Base-by-base conservation (phyloP, 2,888 invertebrate species). In the Marronus borbonicus region DNA sequence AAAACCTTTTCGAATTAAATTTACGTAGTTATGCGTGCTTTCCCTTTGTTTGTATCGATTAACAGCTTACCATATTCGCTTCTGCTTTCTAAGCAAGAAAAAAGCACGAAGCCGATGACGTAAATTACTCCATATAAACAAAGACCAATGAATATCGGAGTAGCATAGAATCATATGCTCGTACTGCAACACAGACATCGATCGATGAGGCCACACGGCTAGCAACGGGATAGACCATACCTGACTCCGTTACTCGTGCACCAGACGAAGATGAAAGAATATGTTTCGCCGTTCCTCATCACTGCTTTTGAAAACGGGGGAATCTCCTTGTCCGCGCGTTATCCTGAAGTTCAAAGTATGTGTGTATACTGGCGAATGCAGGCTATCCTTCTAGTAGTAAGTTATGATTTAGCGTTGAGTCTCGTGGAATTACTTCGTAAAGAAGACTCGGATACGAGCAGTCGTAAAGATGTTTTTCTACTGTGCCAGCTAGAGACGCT, bases 401-500 rank as follows among this genome's bases (percentile, higher is more conserved):
- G 72, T 74, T 74, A 74, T 74, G 72, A 74, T 74, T 74, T 74
- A 74, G 72, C 60, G 72, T 39, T 62, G 62, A 62, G 39, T 60
- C 39, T 74, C 44, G 44, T 60, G 28, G 55, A 74, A 62, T 74
- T 60, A 74, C 72, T 60, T 60, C 72, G 60, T 74, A 74, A 74
- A 60, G 72, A 60, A 74, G 50, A 50, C 72, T 50, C 68, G 68
- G 24, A 68, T 68, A 31, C 68, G 24, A 50, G 50, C 24, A 12
- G 14, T 50, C 68, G 68, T 49, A 50, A 68, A 50, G 68, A 50
- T 39, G 68, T 50, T 50, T 49, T 68, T 50, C 50, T 68, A 50
- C 52, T 44, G 68, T 68, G 24, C n/a, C 50, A 50, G n/a, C 28
- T 4, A 28, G 49, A 24, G 68, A 68, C 31, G 50, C 28, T 49